These are phyloP conservation scores for Chaetorhynchus papuensis DNA, from an alignment of 2,113 vertebrate genomes.

Conservation along the genomic window DNA sequence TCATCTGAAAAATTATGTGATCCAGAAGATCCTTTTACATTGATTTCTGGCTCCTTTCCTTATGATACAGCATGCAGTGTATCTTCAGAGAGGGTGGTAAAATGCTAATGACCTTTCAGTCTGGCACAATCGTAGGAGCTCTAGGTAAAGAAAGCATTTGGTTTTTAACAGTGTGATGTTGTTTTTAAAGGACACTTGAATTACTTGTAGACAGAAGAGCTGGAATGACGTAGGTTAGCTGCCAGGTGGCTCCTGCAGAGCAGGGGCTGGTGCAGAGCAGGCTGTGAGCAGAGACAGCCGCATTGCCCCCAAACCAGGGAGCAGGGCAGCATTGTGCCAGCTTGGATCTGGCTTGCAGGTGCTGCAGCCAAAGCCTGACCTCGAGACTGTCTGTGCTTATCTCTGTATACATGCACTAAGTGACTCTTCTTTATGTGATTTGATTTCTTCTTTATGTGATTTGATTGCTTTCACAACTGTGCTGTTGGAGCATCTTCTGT, in stretches of 20 bases:
- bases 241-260: neutral
- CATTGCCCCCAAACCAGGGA: neutral
- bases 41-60: neutral
- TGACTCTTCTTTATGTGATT: neutral
- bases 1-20: neutral
- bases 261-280: neutral
- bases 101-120: neutral
- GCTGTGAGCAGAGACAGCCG: neutral
- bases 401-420: neutral
- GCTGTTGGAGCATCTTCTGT: neutral
- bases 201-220: neutral
- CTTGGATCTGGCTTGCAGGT: neutral
- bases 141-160: neutral
- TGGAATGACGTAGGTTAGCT: neutral
- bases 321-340: neutral
- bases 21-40: neutral
- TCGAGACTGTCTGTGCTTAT: neutral
- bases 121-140: neutral
- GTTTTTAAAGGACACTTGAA: neutral
- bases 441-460: neutral
- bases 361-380: neutral
- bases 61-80: rapidly evolving
- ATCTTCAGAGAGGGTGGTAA: neutral
- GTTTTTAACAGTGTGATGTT: neutral
- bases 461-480: neutral